Evolutionary conservation across 2,113 vertebrate genomes (phyloP).

Genomic region (Seriola aureovittata): DNA sequence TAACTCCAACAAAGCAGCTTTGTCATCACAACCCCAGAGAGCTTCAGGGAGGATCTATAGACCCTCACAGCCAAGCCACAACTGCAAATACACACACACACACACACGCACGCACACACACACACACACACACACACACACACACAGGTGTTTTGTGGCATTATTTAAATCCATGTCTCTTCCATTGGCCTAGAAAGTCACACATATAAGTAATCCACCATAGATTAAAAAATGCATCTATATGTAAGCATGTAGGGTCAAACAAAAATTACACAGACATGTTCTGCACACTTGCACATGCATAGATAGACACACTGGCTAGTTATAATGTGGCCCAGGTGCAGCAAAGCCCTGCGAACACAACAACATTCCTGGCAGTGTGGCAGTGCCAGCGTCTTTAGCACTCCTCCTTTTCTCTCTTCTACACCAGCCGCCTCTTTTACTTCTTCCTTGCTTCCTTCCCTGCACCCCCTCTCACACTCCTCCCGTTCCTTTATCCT

Average conservation of each 20-base stretch:
- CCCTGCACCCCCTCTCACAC: slow-evolving; percentile 28
- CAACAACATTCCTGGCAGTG: slow-evolving; percentile 43
- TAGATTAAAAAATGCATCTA: background rate
- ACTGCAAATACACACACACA: background rate
- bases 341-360: slow-evolving; percentile 44
- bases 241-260: slow-evolving; percentile 6
- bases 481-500: slow-evolving; percentile 82
- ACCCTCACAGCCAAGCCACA: slow-evolving; percentile 5
- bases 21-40: slow-evolving; percentile 59
- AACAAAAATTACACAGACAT: slow-evolving; percentile 20
- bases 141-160: background rate
- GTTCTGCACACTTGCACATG: slow-evolving; percentile 8
- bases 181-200: slow-evolving; percentile 7
- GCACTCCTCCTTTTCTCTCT: slow-evolving; percentile 58
- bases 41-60: slow-evolving; percentile 46
- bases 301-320: slow-evolving; percentile 37
- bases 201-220: slow-evolving; percentile 1
- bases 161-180: slow-evolving; percentile 6
- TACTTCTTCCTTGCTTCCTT: slow-evolving; percentile 70
- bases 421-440: slow-evolving; percentile 63
- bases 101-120: no score
- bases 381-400: slow-evolving; percentile 55
- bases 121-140: no score
- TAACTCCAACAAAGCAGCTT: slow-evolving; percentile 66
- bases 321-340: slow-evolving; percentile 58